Evolutionary conservation across 2,888 invertebrate genomes (phyloP).

Genomic region (Eupithecia insigniata): DNA sequence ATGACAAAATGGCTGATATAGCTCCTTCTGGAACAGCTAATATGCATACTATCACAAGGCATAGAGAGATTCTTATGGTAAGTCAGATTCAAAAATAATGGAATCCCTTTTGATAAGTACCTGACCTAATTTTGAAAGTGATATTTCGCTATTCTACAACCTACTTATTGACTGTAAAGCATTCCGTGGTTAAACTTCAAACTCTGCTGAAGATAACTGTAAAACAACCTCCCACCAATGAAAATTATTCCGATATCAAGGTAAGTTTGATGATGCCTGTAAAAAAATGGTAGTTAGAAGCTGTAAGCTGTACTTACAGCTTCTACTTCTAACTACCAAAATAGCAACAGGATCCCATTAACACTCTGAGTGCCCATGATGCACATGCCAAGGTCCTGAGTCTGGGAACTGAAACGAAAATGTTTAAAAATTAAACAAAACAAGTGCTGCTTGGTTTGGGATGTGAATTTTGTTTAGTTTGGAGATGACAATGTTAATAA

Average conservation of each 20-base stretch:
- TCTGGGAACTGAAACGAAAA: no score
- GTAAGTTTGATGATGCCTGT: no score
- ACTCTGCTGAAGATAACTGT: background rate
- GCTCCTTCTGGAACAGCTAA: slow-evolving; percentile 92
- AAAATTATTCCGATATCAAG: no score
- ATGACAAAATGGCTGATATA: slow-evolving; percentile 93
- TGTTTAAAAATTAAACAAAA: no score
- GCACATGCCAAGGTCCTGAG: no score
- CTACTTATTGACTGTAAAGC: background rate
- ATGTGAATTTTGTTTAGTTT: background rate
- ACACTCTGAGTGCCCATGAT: no score
- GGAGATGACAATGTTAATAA: no score
- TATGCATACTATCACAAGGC: slow-evolving; percentile 96
- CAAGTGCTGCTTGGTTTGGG: background rate
- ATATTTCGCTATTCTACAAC: background rate
- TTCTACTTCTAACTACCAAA: no score
- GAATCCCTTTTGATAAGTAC: background rate
- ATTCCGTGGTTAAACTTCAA: background rate
- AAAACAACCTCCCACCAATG: background rate
- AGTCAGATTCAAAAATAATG: background rate
- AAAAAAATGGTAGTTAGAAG: no score
- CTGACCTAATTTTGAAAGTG: background rate
- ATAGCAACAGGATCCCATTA: no score
- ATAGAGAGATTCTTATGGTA: slow-evolving; percentile 95
- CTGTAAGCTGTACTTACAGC: no score